Evolutionary conservation across 1,140 invertebrate species (phyloP), one percentile per base, ranked within the genome.

Genomic region (Euura lappo): DNA sequence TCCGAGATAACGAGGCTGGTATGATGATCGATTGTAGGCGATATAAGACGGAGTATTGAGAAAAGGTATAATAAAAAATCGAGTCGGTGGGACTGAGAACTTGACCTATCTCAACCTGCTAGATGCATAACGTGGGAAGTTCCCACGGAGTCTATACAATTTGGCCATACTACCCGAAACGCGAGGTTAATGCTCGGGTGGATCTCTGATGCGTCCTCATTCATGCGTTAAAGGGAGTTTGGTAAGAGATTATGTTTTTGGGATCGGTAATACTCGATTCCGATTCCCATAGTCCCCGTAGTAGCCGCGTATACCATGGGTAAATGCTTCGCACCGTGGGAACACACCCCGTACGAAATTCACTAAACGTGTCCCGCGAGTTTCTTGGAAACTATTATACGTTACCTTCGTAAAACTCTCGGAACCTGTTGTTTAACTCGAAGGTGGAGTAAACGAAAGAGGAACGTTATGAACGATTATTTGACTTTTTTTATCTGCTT

Each of bases 41-140:
- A 60, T 11, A 60, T 60, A 11, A 60, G 51, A 3, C 51, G 51
- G 13, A 60, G 51, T 8, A 60, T 11, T 60, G 8, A 60, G 13
- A 60, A 60, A n/a, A 11, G 51, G 51, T 60, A 0, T 3, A 60
- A 60, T n/a, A 60, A 60, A 60, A 60, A 3, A n/a, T 60, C 10
- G 28, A 28, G 28, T 28, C 28, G 28, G 28, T 28, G 28, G 28
- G 28, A 60, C 28, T n/a, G 13, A 60, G 13, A n/a, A 60, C 51
- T 60, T 60, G 51, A 60, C 51, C 51, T 60, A 60, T n/a, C 51
- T n/a, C 51, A 60, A 60, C 51, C 51, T 60, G 51, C 13, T 60
- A 60, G 51, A 60, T 60, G 51, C 51, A 60, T 60, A 60, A 60
- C 51, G 51, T 60, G 51, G 51, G 51, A 60, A 60, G 8, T 60